A percentile compares a stretch with the other conserved stretches of the same genome.
phyloP scores from a whole-genome alignment of 2,113 vertebrate genomes.

The Serinus canaria region DNA sequence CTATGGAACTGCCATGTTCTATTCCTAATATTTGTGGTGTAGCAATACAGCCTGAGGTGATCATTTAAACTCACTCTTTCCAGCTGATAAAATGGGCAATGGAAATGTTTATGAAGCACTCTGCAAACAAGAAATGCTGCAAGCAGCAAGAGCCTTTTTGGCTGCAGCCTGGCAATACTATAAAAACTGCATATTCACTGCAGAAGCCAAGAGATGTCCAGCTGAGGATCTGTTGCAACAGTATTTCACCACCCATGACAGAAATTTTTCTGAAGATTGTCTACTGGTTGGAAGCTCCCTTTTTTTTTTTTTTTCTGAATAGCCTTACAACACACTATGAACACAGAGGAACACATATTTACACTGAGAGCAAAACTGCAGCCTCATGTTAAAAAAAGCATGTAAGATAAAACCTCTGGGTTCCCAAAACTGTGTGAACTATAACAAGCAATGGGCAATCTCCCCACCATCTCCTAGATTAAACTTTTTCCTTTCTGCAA shows the following conservation, averaged over 20 bases:
- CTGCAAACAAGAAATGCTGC: not conserved
- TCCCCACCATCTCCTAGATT: not conserved
- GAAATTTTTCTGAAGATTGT: not conserved
- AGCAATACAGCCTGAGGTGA: not conserved
- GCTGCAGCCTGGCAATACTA: not conserved
- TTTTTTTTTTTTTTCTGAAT: not conserved
- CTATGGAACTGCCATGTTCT: not conserved
- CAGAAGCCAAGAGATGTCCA: not conserved
- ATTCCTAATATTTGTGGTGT: not conserved
- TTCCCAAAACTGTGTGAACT: not conserved
- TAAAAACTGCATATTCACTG: slow-evolving; percentile 24
- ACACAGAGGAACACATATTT: not conserved
- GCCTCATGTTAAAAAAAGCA: not conserved
- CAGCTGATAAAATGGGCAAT: not conserved
- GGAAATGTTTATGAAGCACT: not conserved
- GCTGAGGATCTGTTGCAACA: not conserved
- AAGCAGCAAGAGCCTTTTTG: not conserved
- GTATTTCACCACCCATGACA: not conserved
- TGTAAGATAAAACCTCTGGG: not conserved
- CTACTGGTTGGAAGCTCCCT: not conserved
- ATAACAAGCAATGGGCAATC: not conserved
- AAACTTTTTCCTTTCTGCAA: not conserved
- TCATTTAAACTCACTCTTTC: not conserved
- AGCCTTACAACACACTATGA: not conserved
- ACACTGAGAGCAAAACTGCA: not conserved